Evolutionary conservation across 1,140 invertebrate genomes (phyloP), one percentile per base, ranked within the genome.

Genomic region (Pseudobourletiella spinata): DNA sequence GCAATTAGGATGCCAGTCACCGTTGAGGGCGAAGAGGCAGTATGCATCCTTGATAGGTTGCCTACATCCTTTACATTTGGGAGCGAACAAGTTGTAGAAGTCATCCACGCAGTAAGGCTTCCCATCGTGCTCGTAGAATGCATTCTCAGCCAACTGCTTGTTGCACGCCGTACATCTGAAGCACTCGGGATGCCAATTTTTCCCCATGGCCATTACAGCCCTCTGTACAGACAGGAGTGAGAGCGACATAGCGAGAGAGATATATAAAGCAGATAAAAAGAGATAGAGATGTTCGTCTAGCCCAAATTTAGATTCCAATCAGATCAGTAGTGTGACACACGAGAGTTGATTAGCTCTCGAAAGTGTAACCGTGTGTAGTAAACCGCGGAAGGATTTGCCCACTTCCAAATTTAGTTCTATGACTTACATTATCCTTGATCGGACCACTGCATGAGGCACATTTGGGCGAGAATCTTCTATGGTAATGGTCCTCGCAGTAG

Each of bases 1-100:
- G 68, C 84, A 86, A 63, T 84, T 77, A 4, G 82, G 80, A 74
- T 86, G 84, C 84, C 84, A 86, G 68, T 84, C 82, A 50, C 76
- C 68, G 63, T 79, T 81, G n/a, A 86, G 73, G 22, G 84, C 84
- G 14, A 81, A 81, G 57, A 86, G 82, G 71, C 83, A 86, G 70
- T 83, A 84, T 61, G 81, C 79, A 58, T 78, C 75, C 8, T 46
- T 58, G 30, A 86, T 86, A 8, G 84, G 79, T 22, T 75, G 71
- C 28, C 75, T 74, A 74, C 84, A 85, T 2, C 81, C 80, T 18
- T 78, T 79, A 75, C 83, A 85, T 69, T 84, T 83, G 1, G 83
- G 82, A 3, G 83, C 83, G 74, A 85, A 85, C 73, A 81, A 77
- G 32, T 79, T 76, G 70, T 81, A 80, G 73, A 80, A 85, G 64